Percentiles rank a stretch among this genome's conserved stretches.
Conservation (phyloP, 2,888 invertebrate genomes). For the Nysson spinosus region DNA sequence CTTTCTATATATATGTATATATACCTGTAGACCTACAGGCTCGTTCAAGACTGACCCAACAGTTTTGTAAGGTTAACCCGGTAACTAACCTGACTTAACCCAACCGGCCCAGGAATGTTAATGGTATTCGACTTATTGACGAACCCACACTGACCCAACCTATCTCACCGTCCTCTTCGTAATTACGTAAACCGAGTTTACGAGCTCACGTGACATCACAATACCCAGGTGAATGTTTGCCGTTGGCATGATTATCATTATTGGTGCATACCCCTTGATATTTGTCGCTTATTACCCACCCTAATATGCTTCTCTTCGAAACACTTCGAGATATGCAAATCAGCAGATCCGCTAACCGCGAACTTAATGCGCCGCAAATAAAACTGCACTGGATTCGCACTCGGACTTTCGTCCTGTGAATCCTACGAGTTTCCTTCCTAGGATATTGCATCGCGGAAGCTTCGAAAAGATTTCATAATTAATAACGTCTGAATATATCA, state of each 20-base stretch:
- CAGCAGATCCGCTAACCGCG: too few relatives aligned
- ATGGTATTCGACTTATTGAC: slow-evolving; percentile 61
- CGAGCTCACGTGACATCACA: slow-evolving; percentile 45
- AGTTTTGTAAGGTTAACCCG: slow-evolving; percentile 60
- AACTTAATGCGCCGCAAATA: too few relatives aligned
- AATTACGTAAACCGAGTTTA: slow-evolving; percentile 56
- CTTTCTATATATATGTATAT: slow-evolving; percentile 1
- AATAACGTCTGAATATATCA: too few relatives aligned
- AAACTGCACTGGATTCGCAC: too few relatives aligned
- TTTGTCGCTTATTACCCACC: not conserved
- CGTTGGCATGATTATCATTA: not conserved
- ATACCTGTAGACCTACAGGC: slow-evolving; percentile 55
- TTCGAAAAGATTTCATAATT: too few relatives aligned
- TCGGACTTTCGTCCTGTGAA: too few relatives aligned
- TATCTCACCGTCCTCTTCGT: slow-evolving; percentile 26
- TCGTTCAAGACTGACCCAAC: slow-evolving; percentile 60
- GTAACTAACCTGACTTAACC: slow-evolving; percentile 61
- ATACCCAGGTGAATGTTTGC: slow-evolving; percentile 9
- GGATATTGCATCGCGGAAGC: too few relatives aligned
- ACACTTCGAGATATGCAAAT: too few relatives aligned
- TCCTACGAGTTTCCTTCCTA: too few relatives aligned
- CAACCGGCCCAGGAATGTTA: slow-evolving; percentile 58
- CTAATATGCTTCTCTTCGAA: too few relatives aligned
- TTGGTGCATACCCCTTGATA: not conserved
- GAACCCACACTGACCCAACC: slow-evolving; percentile 35